phyloP scores from a whole-genome alignment of 1,140 invertebrate species.

The Ceratoteleas bidentatus region DNA sequence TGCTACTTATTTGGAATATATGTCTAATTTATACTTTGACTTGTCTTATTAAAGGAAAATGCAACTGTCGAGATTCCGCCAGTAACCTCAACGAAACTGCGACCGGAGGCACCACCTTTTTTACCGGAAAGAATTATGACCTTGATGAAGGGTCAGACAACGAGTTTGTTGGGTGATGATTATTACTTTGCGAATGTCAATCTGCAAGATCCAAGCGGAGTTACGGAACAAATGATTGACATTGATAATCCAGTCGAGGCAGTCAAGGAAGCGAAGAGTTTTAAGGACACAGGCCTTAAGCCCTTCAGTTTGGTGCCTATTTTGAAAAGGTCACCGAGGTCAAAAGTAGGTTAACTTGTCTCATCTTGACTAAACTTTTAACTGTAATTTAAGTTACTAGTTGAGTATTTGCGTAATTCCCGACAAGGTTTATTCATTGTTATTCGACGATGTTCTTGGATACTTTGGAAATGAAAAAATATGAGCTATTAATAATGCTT shows the following conservation, averaged over 20 bases:
- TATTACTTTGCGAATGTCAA: constrained; percentile 27
- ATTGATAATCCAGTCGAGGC: constrained; percentile 14
- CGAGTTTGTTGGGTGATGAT: constrained; percentile 14
- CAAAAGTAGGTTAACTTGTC: constrained; percentile 19
- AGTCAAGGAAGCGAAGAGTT: constrained; percentile 20
- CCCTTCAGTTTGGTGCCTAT: constrained; percentile 42
- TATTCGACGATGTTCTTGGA: too few relatives aligned
- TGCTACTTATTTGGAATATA: too few relatives aligned
- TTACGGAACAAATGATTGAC: constrained; percentile 20
- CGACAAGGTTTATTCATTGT: too few relatives aligned
- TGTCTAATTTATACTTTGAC: too few relatives aligned
- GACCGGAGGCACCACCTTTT: constrained; percentile 53
- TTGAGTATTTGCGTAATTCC: too few relatives aligned
- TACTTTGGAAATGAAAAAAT: too few relatives aligned
- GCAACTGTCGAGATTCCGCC: background rate
- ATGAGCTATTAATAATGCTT: too few relatives aligned
- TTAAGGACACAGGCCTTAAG: constrained; percentile 26
- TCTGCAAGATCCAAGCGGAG: constrained; percentile 4
- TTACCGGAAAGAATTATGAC: constrained; percentile 51
- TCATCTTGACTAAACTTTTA: background rate
- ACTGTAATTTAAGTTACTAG: too few relatives aligned
- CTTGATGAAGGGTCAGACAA: constrained; percentile 30
- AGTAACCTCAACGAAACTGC: constrained; percentile 32
- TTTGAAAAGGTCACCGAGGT: constrained; percentile 18
- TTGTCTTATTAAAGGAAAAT: too few relatives aligned